Conservation (phyloP, 1,140 invertebrate genomes). For the Drosophila kurseongensis region DNA sequence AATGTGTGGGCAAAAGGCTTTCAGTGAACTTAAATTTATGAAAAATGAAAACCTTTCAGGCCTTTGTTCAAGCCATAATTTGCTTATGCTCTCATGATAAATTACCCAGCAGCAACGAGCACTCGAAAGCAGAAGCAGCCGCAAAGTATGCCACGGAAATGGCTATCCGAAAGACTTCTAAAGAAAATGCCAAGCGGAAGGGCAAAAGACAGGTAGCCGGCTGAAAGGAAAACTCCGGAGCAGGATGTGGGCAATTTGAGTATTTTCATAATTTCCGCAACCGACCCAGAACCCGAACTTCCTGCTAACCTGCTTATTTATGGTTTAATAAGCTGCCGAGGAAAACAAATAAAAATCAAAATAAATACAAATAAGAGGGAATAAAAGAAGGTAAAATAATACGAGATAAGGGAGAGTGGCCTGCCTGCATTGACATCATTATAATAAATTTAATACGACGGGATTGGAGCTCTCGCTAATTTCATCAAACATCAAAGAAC, state of each 20-base stretch:
- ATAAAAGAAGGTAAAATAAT: constrained; percentile 35
- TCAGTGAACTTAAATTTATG: constrained; percentile 31
- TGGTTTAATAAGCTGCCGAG: constrained; percentile 66
- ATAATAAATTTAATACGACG: constrained; percentile 71
- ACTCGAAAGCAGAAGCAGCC: constrained; percentile 41
- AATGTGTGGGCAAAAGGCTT: constrained; percentile 29
- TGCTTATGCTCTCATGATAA: constrained; percentile 57
- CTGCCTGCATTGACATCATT: constrained; percentile 49
- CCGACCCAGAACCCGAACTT: constrained; percentile 27
- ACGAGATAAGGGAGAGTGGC: constrained; percentile 18
- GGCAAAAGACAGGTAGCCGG: constrained; percentile 6
- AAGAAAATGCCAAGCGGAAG: constrained; percentile 25
- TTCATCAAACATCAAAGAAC: constrained; percentile 70
- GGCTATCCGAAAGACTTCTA: constrained; percentile 40
- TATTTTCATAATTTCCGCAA: constrained; percentile 79
- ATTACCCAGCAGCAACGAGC: constrained; percentile 32
- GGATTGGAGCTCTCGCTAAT: constrained; percentile 55
- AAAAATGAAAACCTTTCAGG: constrained; percentile 38
- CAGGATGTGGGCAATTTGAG: constrained; percentile 77
- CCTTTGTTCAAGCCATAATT: constrained; percentile 48
- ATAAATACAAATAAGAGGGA: constrained; percentile 44
- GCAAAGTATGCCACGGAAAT: constrained; percentile 76
- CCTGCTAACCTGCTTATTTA: constrained; percentile 62
- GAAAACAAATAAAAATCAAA: constrained; percentile 63
- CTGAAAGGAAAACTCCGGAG: constrained; percentile 37